These are phyloP conservation scores for Catamblyrhynchus diadema DNA, from an alignment of 2,797 vertebrate species.

Conservation along the genomic window DNA sequence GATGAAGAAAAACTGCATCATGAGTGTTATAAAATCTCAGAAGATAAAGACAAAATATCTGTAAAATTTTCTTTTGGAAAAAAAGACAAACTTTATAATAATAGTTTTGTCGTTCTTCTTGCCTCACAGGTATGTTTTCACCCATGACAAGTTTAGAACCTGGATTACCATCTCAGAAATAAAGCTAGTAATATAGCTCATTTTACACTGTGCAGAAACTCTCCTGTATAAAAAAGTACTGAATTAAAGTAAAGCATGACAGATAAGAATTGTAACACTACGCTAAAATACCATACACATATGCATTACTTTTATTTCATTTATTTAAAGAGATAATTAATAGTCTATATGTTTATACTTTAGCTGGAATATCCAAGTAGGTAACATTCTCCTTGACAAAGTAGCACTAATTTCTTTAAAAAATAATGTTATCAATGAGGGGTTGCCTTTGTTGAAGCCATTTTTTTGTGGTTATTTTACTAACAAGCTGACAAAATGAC, in stretches of 20 bases:
- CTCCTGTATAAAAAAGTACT: not conserved
- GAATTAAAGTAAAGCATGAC: not conserved
- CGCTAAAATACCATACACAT: not conserved
- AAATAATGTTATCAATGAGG: not conserved
- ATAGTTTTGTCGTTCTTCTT: not conserved
- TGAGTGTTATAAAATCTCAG: not conserved
- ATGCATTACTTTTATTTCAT: not conserved
- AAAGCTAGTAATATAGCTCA: not conserved
- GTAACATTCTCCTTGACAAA: not conserved
- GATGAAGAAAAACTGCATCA: not conserved
- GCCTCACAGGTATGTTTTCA: not conserved
- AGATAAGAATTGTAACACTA: not conserved
- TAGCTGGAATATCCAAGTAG: not conserved
- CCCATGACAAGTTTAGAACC: not conserved
- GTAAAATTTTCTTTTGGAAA: not conserved
- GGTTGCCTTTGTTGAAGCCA: not conserved
- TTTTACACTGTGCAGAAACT: not conserved
- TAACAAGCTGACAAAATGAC: not conserved
- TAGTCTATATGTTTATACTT: not conserved
- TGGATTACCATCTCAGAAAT: not conserved
- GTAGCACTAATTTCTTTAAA: not conserved
- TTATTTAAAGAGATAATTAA: not conserved
- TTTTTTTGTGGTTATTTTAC: not conserved
- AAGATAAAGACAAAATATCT: not conserved
- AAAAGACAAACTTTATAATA: not conserved